These are phyloP conservation scores for Ceratina australensis DNA, from an alignment of 1,140 invertebrate species.

Conservation along the genomic window DNA sequence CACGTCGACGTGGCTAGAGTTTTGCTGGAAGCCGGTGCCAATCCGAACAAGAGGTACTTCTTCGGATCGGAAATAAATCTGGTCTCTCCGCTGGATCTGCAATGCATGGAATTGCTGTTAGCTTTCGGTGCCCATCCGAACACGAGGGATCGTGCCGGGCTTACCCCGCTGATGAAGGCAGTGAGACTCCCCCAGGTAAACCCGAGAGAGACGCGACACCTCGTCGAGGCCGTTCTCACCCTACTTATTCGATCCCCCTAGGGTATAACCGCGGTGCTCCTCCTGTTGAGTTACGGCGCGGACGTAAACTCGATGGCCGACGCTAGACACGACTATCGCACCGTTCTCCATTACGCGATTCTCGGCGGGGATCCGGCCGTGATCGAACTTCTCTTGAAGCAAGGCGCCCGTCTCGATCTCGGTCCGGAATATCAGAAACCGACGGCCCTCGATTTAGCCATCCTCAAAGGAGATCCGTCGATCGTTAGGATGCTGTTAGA, in stretches of 20 bases:
- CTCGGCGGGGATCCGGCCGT: slow-evolving; percentile 88
- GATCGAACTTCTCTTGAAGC: slow-evolving; percentile 90
- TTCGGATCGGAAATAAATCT: slow-evolving; percentile 95
- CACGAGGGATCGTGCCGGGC: slow-evolving; percentile 89
- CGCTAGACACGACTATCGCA: slow-evolving; percentile 88
- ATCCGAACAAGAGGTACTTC: slow-evolving; percentile 91
- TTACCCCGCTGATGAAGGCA: slow-evolving; percentile 94
- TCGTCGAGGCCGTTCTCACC: neutral
- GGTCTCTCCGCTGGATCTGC: slow-evolving; percentile 87
- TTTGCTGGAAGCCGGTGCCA: slow-evolving; percentile 86
- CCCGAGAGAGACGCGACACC: neutral
- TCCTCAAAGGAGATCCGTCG: slow-evolving; percentile 88
- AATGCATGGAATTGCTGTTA: slow-evolving; percentile 90
- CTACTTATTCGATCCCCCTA: slow-evolving; percentile 61
- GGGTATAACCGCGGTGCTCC: slow-evolving; percentile 88
- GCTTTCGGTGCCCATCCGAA: slow-evolving; percentile 92
- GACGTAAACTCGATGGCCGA: slow-evolving; percentile 91
- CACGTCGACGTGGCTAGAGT: slow-evolving; percentile 87
- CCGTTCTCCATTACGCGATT: slow-evolving; percentile 93
- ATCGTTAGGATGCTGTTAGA: slow-evolving; percentile 86
- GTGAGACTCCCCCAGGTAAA: slow-evolving; percentile 86
- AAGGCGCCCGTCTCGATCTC: slow-evolving; percentile 85
- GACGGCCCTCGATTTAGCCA: slow-evolving; percentile 90
- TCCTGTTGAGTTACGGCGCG: slow-evolving; percentile 89
- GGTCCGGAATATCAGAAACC: slow-evolving; percentile 87